Base-by-base conservation (phyloP, 1,140 invertebrate species). In the Gryon sp. region DNA sequence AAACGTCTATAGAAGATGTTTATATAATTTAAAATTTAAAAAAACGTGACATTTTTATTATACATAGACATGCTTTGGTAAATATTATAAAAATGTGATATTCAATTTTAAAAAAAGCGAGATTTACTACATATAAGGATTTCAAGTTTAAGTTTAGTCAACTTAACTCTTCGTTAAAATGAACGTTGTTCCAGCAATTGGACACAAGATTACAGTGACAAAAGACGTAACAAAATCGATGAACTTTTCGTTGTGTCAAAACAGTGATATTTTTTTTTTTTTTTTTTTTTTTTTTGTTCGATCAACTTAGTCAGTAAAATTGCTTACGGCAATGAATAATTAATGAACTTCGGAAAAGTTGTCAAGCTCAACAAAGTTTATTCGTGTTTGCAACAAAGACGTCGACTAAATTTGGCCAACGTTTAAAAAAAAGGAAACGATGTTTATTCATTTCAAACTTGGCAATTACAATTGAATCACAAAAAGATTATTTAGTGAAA, bases 401-500 rank as follows among this genome's bases (percentile, higher is more conserved):
- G 3, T 24, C 22, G 22, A 7, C 22, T 3, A 24, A 24, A 24
- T 7, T 24, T 24, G 3, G 22, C 7, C 3, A 24, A 24, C 7
- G 3, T 24, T 3, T 4, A 3, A 4, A 7, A 3, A 24, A 24
- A 3, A 24, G 7, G 7, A 24, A 24, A 24, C 7, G 22, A 24
- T 24, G 22, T 24, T 24, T 24, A 24, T 24, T 24, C 22, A 24
- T 24, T 24, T 24, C 3, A 4, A 24, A 24, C 22, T 24, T 7
- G 15, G 15, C 28, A 48, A 32, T 48, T 48, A 32, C n/a, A 34
- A 20, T 36, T 11, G 16, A 53, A 53, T 53, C 22, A 53, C 32
- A 53, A 53, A 53, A 53, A 36, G 2, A 11, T 15, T 53, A 36
- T 22, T 36, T 53, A 9, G 30, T 38, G 18, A 24, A 53, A 53